Evolutionary conservation across 2,888 invertebrate genomes (phyloP).

Genomic region (Trissolcus brochymenae): DNA sequence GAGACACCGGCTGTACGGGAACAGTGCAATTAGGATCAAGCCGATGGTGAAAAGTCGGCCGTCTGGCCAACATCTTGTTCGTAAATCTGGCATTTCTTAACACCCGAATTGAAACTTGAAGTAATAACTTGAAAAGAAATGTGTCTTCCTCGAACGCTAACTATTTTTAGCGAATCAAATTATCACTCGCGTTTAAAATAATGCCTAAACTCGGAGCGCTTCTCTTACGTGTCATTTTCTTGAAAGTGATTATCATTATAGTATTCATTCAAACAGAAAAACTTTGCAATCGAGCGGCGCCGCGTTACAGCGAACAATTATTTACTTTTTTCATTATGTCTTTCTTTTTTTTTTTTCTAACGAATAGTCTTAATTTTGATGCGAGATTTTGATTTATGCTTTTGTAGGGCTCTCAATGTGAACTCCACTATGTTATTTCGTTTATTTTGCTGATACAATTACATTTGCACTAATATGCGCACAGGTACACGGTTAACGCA

Average conservation of each 20-base stretch:
- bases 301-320: background rate
- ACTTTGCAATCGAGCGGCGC: background rate
- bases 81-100: constrained; percentile 4
- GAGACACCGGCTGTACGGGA: constrained; percentile 60
- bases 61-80: background rate
- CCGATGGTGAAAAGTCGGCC: constrained; percentile 7
- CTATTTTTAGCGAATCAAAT: constrained; percentile 5
- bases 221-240: constrained; percentile 34
- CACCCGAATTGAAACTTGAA: background rate
- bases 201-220: background rate
- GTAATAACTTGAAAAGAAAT: background rate
- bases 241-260: constrained; percentile 22
- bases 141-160: background rate
- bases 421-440: no score
- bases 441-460: no score
- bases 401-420: no score
- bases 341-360: no score
- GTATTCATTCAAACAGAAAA: constrained; percentile 3
- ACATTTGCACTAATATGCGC: no score
- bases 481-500: no score
- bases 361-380: no score
- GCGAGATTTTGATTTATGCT: no score
- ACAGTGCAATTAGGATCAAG: constrained; percentile 10
- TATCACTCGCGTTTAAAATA: constrained; percentile 1
- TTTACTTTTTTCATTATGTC: background rate